A percentile compares a stretch with the other conserved stretches of the same genome.
Conservation (phyloP, 2,888 invertebrate genomes). For the Apoda limacodes region DNA sequence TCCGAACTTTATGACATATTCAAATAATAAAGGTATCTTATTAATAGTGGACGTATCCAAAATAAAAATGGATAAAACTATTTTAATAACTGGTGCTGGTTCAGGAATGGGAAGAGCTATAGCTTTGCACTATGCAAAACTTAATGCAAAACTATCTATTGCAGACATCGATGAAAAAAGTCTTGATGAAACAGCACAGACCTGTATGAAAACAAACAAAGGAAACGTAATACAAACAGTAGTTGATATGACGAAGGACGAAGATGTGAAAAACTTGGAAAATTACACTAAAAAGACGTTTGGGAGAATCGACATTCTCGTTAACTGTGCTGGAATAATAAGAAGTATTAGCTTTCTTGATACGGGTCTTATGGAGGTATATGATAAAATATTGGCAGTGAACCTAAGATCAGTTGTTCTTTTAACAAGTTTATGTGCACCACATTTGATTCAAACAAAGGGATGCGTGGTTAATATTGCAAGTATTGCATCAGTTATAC, state of each 20-base stretch:
- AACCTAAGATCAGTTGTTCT: slow-evolving; percentile 28
- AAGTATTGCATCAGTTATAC: slow-evolving; percentile 16
- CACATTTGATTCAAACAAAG: slow-evolving; percentile 22
- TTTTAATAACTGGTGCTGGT: no score
- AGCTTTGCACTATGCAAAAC: no score
- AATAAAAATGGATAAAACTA: no score
- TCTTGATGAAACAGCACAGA: slow-evolving; percentile 23
- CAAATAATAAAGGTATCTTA: no score
- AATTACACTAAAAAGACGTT: slow-evolving; percentile 24
- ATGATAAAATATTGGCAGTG: slow-evolving; percentile 24
- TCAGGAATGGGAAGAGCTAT: no score
- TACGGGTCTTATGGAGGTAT: slow-evolving; percentile 22
- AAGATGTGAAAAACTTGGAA: slow-evolving; percentile 24
- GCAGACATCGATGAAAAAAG: slow-evolving; percentile 24
- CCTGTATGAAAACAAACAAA: slow-evolving; percentile 24
- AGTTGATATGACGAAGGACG: slow-evolving; percentile 27
- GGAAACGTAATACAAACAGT: slow-evolving; percentile 26
- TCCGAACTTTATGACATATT: no score
- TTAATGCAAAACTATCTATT: no score
- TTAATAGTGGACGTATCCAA: no score
- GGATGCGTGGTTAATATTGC: slow-evolving; percentile 32
- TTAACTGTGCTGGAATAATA: slow-evolving; percentile 30
- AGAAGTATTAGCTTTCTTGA: slow-evolving; percentile 20
- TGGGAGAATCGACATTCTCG: slow-evolving; percentile 29
- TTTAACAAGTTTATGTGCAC: slow-evolving; percentile 22